Base-by-base conservation (phyloP, 2,888 invertebrate species). In the Tenthredo scrophulariae region DNA sequence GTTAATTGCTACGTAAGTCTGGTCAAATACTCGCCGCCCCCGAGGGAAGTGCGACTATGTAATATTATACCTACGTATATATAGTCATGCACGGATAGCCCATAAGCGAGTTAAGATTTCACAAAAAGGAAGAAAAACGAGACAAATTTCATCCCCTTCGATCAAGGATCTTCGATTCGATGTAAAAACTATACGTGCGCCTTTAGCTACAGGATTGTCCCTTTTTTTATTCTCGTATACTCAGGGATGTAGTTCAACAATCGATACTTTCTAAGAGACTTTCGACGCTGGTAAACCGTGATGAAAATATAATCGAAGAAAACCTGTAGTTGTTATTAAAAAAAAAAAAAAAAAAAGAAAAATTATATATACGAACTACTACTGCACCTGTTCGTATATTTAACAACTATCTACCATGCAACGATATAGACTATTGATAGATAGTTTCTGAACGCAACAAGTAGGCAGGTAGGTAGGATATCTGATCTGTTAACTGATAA, bases 1-100 rank as follows among this genome's bases (percentile, higher is more conserved):
- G 92, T 90, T 92, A 93, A 93, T 92, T 91, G 91, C 90, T 89
- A 91, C 91, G 92, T 92, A 91, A 91, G 92, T 91, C 91, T 90
- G 91, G 90, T 91, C 91, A 91, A 91, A 92, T 90, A 91, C 89
- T 89, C 86, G 88, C 88, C 89, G 88, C 88, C 91, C 89, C 89
- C 86, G 86, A 88, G 89, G 86, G 50, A 67, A 18, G 67, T 37
- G 67, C 26, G 67, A 62, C 83, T 67, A 43, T 67, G 50, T 83
- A n/a, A n/a, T n/a, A 29, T 46, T 46, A 43, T 67, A 46, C 46
- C 67, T 29, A 33, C 3, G 26, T 33, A 67, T 33, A 67, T n/a
- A n/a, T n/a, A n/a, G n/a, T n/a, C 5, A 67, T 26, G 4, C 33
- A 13, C 6, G 29, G 13, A 67, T 13, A 67, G 18, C 6, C 18